Percentiles rank a stretch among this genome's conserved stretches.
Conservation (phyloP, 2,888 invertebrate genomes). For the Pterobdella sp. region DNA sequence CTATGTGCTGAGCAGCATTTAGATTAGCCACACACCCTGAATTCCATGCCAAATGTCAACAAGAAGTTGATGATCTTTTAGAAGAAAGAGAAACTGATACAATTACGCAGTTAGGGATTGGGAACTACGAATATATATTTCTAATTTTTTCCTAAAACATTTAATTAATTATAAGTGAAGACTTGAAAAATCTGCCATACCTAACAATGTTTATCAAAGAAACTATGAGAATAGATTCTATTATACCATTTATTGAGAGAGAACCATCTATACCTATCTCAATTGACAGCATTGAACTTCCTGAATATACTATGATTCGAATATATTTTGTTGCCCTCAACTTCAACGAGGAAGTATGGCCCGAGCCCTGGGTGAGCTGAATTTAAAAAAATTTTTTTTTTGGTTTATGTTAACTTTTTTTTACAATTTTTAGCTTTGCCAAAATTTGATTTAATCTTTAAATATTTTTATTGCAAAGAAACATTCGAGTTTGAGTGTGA, state of each 20-base stretch:
- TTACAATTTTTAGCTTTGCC: too few species aligned
- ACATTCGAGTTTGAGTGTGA: too few species aligned
- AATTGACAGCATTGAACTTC: slow-evolving; percentile 40
- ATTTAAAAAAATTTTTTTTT: too few species aligned
- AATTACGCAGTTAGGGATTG: slow-evolving; percentile 33
- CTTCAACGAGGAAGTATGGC: slow-evolving; percentile 43
- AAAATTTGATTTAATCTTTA: too few species aligned
- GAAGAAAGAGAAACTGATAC: slow-evolving; percentile 33
- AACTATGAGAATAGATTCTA: slow-evolving; percentile 40
- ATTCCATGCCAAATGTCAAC: slow-evolving; percentile 35
- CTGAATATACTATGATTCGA: slow-evolving; percentile 38
- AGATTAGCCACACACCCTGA: slow-evolving; percentile 39
- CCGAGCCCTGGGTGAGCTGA: slow-evolving; percentile 33
- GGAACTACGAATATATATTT: too few species aligned
- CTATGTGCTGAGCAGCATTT: slow-evolving; percentile 39
- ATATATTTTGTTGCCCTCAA: slow-evolving; percentile 42
- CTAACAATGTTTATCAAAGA: slow-evolving; percentile 45
- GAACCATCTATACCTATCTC: slow-evolving; percentile 39
- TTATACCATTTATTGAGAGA: slow-evolving; percentile 42
- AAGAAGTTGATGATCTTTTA: slow-evolving; percentile 36
- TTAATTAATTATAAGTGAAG: slow-evolving; percentile 40
- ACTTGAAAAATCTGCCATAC: slow-evolving; percentile 41
- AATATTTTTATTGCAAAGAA: too few species aligned
- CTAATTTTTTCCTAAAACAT: neutral
- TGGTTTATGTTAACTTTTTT: too few species aligned